Conservation (phyloP, 2,797 vertebrate genomes). For the Muscicapa comitata region DNA sequence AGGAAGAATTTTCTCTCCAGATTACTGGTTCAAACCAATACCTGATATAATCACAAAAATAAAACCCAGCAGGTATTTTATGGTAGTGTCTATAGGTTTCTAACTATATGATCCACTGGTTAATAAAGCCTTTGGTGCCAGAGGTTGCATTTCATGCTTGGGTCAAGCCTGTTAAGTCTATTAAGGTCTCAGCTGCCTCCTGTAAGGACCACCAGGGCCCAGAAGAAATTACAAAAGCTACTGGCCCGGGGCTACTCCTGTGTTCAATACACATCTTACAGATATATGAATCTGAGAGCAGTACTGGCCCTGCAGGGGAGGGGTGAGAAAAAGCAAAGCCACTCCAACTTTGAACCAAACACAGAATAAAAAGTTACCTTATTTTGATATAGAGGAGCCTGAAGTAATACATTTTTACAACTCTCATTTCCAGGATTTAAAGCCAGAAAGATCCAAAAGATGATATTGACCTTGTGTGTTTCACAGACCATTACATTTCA, state of each 20-base stretch:
- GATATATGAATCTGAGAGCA: neutral
- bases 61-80: neutral
- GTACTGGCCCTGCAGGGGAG: neutral
- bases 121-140: conserved; percentile 27
- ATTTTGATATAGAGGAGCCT: neutral
- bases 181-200: neutral
- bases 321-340: neutral
- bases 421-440: neutral
- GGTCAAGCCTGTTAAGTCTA: neutral
- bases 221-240: conserved; percentile 9
- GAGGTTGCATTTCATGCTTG: neutral
- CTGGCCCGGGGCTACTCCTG: neutral
- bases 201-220: neutral
- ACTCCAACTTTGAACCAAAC: neutral
- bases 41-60: neutral
- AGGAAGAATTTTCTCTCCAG: conserved; percentile 10
- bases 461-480: neutral
- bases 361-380: neutral
- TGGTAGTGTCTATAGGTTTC: neutral
- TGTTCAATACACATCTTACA: neutral
- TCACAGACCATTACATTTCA: neutral
- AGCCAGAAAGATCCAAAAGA: neutral
- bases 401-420: neutral
- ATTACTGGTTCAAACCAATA: neutral
- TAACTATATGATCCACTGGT: neutral